Base-by-base conservation (phyloP, 2,113 vertebrate species). In the Datnioides undecimradiatus region DNA sequence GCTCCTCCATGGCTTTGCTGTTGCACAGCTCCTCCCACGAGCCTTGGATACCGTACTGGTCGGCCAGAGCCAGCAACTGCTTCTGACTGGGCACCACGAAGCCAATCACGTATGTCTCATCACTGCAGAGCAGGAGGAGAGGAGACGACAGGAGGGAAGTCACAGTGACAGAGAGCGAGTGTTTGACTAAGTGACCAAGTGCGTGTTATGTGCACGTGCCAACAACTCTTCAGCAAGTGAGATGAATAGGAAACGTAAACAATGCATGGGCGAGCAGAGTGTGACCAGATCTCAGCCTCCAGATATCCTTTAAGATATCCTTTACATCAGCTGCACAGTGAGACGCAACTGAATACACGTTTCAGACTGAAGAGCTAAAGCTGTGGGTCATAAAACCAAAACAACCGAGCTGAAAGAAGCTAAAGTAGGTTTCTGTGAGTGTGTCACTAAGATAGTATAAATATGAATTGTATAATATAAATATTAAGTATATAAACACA, bases 21-120 rank as follows among this genome's bases (percentile, higher is more conserved):
- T 94, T 96, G 65, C 98, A 99, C 73, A 99, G 95, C 82, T 98
- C 96, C 82, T 97, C 96, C 95, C 93, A 95, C 0, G 94, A 95
- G 58, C 97, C 97, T 46, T 82, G 78, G 83, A 97, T 91, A 33
- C 93, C 88, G 68, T 95, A 96, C 83, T 95, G 95, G 27, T 93
- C 93, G 46, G 97, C 97, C 80, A 99, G 87, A 55, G 95, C 93
- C 76, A 93, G 86, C 0, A 99, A 92, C 48, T 97, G 97, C 93
- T 97, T 98, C 93, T 99, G 96, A 93, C 97, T 99, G 94, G 98
- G 97, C 93, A 99, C 98, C 93, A 99, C 90, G 79, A 99, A 99
- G 89, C 96, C 96, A 90, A 99, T 96, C 89, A 98, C 96, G 0
- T 98, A 99, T 11, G 96, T 96, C 93, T 99, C 96, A 16, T 97